Evolutionary conservation across 1,140 invertebrate species (phyloP).

Genomic region (Pristionchus pacificus): DNA sequence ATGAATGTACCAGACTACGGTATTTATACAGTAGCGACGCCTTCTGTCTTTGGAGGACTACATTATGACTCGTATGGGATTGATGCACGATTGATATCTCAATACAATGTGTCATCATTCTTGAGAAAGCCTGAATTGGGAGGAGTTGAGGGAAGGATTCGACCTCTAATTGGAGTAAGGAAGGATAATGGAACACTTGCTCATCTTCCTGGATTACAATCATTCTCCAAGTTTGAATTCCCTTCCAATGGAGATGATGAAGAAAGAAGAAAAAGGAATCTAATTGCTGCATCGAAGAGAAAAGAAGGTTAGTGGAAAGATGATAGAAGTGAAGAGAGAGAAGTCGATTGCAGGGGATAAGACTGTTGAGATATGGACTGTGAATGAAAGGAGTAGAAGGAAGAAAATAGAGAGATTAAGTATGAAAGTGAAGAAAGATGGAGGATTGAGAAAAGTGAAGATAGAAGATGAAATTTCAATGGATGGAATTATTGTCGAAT

Average conservation of each 20-base stretch:
- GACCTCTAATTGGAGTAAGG: slow-evolving; percentile 13
- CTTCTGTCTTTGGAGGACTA: slow-evolving; percentile 16
- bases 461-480: too few relatives aligned
- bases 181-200: neutral
- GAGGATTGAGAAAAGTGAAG: neutral
- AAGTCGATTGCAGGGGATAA: slow-evolving; percentile 8
- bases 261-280: too few relatives aligned
- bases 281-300: neutral
- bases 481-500: too few relatives aligned
- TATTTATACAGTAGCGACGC: neutral
- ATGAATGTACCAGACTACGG: slow-evolving; percentile 14
- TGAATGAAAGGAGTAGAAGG: slow-evolving; percentile 23
- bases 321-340: slow-evolving; percentile 2
- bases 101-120: slow-evolving; percentile 23
- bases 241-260: too few relatives aligned
- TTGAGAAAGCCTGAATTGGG: slow-evolving; percentile 5
- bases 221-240: too few relatives aligned
- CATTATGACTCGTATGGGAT: slow-evolving; percentile 1
- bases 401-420: slow-evolving; percentile 4
- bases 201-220: neutral
- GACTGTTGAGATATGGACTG: slow-evolving; percentile 14
- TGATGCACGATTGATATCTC: slow-evolving; percentile 14
- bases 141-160: neutral
- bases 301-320: slow-evolving; percentile 16
- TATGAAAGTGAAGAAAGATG: slow-evolving; percentile 10